Evolutionary conservation across 2,888 invertebrate species (phyloP), one percentile per base, ranked within the genome.

Genomic region (Aelia acuminata): DNA sequence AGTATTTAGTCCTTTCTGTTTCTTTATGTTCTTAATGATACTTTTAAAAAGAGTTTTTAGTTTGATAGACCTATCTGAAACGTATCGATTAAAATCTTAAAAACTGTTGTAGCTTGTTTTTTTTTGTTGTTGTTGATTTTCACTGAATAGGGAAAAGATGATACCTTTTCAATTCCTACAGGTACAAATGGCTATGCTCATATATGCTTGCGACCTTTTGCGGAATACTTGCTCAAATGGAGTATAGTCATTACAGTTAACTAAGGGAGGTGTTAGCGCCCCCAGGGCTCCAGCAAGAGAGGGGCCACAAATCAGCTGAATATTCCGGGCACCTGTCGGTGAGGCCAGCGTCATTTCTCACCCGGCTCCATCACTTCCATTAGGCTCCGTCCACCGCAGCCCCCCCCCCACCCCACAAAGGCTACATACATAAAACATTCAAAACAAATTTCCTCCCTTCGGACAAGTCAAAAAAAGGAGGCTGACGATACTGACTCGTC

Each of bases 391-490:
- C 63, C 63, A 70, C 63, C 63, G 63, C 63, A 70, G 31, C 35
- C 35, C 63, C 35, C 63, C 63, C 31, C 63, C 31, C 18, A 18
- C 35, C 63, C 35, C 63, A 35, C 63, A 70, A 70, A 70, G 63
- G 63, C 63, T 70, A 70, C 63, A 70, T 70, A 70, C 63, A 70
- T 70, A 70, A 70, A 70, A 70, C 63, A 70, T 70, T 70, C 63
- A 70, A 70, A 70, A 70, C 63, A 70, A 70, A 70, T 70, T 70
- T 70, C 63, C 63, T 35, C 18, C 8, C 0, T 70, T 31, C 63
- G 31, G 63, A 70, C 31, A 35, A 31, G 63, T 70, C 63, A 70
- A n/a, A n/a, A n/a, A n/a, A n/a, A n/a, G n/a, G n/a, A n/a, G n/a
- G n/a, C n/a, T n/a, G n/a, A n/a, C n/a, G n/a, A n/a, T n/a, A n/a